These are phyloP conservation scores for Rhombomys opimus DNA, from an alignment of 2,113 vertebrate species.

Conservation along the genomic window DNA sequence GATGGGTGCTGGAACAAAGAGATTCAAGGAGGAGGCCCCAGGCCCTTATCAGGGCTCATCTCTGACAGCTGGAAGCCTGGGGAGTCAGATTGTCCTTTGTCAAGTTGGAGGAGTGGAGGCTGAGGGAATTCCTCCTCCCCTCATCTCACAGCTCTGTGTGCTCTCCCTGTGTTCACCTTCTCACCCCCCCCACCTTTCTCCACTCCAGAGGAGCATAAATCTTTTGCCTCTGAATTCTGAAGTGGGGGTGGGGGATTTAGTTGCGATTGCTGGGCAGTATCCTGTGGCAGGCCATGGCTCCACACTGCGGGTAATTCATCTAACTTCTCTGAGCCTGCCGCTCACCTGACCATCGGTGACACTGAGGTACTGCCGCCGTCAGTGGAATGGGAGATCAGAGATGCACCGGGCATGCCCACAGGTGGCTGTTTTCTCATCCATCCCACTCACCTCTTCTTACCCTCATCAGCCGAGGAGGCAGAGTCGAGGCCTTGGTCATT, in stretches of 20 bases:
- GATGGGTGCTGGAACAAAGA: slow-evolving; percentile 81
- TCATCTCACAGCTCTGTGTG: slow-evolving; percentile 29
- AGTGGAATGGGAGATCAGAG: background rate
- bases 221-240: slow-evolving; percentile 26
- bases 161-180: background rate
- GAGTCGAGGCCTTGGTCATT: slow-evolving; percentile 42
- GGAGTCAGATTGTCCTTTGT: slow-evolving; percentile 69
- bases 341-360: background rate
- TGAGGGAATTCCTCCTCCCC: slow-evolving; percentile 48
- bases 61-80: slow-evolving; percentile 74
- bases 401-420: background rate
- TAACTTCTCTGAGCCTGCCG: background rate
- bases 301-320: background rate
- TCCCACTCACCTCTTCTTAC: background rate
- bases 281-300: background rate
- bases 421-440: background rate
- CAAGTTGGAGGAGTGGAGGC: slow-evolving; percentile 26
- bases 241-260: background rate
- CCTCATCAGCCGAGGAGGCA: background rate
- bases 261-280: background rate
- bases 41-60: slow-evolving; percentile 79
- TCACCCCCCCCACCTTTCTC: slow-evolving; percentile 34
- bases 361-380: background rate
- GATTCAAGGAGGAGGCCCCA: slow-evolving; percentile 76
- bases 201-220: background rate